Percentiles rank a stretch among this genome's conserved stretches.
Conservation (phyloP, 2,113 vertebrate genomes). For the Chinchilla lanigera region DNA sequence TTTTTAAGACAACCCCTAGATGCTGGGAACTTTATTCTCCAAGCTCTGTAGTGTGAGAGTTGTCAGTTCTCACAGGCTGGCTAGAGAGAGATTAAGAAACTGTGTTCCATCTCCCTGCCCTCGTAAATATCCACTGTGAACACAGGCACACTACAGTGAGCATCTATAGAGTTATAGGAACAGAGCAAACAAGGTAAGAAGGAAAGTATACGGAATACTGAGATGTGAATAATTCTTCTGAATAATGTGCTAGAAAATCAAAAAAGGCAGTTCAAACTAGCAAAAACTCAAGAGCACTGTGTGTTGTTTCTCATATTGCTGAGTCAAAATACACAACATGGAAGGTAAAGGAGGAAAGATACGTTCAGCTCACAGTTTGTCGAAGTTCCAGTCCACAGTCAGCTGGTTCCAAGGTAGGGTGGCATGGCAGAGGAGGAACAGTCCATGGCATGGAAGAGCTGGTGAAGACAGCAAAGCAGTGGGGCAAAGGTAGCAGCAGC, state of each 20-base stretch:
- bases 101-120: no score
- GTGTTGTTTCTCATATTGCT: neutral
- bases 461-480: neutral
- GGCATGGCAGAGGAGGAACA: neutral
- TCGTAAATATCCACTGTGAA: neutral
- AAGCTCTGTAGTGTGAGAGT: neutral
- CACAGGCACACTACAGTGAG: neutral
- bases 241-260: neutral
- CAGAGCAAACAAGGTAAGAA: neutral
- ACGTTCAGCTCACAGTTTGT: neutral
- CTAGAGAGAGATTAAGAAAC: neutral
- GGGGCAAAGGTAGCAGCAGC: neutral
- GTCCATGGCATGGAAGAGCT: neutral
- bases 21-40: neutral
- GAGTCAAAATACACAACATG: neutral
- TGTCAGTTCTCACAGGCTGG: fast-evolving
- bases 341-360: neutral
- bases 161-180: neutral
- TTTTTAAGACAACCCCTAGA: neutral
- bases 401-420: neutral
- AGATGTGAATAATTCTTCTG: neutral
- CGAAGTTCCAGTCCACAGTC: neutral
- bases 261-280: neutral
- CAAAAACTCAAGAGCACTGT: neutral
- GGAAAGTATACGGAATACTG: neutral